Base-by-base conservation (phyloP, 2,113 vertebrate genomes). In the Heterochromis multidens region DNA sequence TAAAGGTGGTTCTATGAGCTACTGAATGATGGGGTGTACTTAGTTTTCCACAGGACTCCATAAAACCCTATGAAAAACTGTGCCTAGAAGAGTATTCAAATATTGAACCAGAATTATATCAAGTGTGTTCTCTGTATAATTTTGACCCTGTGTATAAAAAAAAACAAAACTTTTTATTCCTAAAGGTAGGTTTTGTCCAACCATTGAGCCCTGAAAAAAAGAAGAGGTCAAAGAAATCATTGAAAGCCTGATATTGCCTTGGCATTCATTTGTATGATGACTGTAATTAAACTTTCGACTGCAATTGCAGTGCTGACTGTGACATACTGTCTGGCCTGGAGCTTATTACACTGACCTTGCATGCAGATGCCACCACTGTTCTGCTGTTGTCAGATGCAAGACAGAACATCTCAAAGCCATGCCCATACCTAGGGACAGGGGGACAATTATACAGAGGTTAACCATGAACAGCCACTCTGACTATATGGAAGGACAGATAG, bases 391-490 rank as follows among this genome's bases (percentile, higher is more conserved):
- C 98, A 83, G 97, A 97, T 23, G 98, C 96, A 82, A 99, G 96
- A 93, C 97, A 98, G 95, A 98, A 99, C 93, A 98, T 97, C 96
- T 99, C 99, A 93, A 98, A 99, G 83, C 99, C 98, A 25, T 99
- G 99, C 80, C 99, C 99, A 8, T 99, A 99, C 82, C 98, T 99
- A 94, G 78, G 72, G 92, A 29, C 21, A 77, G 37, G 76, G 70
- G 27, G 59, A 82, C 62, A 57, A 77, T 56, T 49, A 37, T 10
- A 23, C 10, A 77, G 14, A 83, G 46, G 77, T 85, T 21, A 77
- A 74, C 81, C 43, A 57, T 7, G 8, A 77, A 25, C 31, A 27
- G 16, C 11, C 1, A 54, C 27, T n/a, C 54, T 16, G n/a, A 35
- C 58, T 14, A 27, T 25, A 19, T 2, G 49, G 43, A 60, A 65